These are phyloP conservation scores for Brachypodius melanocephalos DNA, from an alignment of 2,113 vertebrate genomes.

Conservation along the genomic window DNA sequence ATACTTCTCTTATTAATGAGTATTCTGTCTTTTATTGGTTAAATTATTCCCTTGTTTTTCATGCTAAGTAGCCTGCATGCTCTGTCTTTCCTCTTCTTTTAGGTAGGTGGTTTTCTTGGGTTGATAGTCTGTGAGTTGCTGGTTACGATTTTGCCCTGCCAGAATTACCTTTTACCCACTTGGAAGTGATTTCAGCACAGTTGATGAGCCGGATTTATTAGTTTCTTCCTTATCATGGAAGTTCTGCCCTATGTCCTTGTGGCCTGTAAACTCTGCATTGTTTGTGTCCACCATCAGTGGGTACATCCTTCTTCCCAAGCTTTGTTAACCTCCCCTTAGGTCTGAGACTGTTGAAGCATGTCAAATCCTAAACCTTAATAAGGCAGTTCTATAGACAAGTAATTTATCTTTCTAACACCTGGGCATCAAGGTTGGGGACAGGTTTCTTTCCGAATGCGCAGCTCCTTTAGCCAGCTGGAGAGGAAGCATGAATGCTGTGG, in stretches of 20 bases:
- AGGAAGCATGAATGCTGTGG: accelerated
- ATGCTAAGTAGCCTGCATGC: accelerated
- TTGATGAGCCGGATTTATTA: not conserved
- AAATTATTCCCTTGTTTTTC: not conserved
- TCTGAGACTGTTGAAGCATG: not conserved
- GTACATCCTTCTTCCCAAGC: not conserved
- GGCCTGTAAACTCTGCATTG: not conserved
- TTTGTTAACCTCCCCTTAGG: not conserved
- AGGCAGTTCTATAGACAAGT: not conserved
- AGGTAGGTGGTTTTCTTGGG: not conserved
- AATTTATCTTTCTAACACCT: not conserved
- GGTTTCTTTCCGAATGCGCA: accelerated
- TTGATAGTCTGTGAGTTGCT: not conserved
- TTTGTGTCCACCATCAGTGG: not conserved
- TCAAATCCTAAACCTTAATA: not conserved
- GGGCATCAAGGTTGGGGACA: not conserved
- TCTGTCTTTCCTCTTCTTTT: not conserved
- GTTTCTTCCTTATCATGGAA: not conserved
- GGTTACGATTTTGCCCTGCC: accelerated
- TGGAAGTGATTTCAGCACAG: not conserved
- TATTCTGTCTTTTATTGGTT: not conserved
- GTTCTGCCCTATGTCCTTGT: not conserved
- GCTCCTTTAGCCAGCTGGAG: not conserved
- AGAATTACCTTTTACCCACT: not conserved
- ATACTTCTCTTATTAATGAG: not conserved